phyloP scores from a whole-genome alignment of 2,888 invertebrate species.

The Keiferia lycopersicella region DNA sequence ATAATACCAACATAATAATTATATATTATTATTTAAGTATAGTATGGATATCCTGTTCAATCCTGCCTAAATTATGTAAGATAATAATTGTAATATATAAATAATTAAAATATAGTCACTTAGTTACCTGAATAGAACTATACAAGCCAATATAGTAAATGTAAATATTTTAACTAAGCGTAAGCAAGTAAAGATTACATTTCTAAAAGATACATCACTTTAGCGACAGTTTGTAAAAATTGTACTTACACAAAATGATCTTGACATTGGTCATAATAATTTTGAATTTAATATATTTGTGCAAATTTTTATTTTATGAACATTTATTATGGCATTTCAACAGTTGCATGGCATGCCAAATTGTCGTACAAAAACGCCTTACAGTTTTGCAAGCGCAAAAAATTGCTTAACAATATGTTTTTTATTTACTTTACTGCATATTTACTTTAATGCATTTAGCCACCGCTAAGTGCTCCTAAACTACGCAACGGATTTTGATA shows the following conservation, averaged over 20 bases:
- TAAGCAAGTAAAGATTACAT: not conserved
- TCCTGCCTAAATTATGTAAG: slow-evolving; percentile 7
- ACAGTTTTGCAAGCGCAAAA: slow-evolving; percentile 9
- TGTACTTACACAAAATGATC: too few species aligned
- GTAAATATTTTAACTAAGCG: not conserved
- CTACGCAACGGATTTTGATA: too few species aligned
- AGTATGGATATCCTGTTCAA: not conserved
- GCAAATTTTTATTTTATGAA: too few species aligned
- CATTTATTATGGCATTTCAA: too few species aligned
- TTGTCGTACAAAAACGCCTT: slow-evolving; percentile 1
- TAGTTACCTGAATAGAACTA: slow-evolving; percentile 32
- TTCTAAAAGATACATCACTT: not conserved
- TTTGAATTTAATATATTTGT: too few species aligned
- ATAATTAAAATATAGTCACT: slow-evolving; percentile 30
- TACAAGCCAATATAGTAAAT: not conserved
- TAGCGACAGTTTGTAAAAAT: too few species aligned
- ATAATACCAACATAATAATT: too few species aligned
- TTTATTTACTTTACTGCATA: not conserved
- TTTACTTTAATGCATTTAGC: too few species aligned
- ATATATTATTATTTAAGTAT: too few species aligned
- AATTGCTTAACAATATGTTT: not conserved
- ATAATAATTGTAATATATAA: slow-evolving; percentile 13
- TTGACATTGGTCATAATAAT: too few species aligned
- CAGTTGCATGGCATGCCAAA: not conserved
- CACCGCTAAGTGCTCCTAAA: too few species aligned